These are phyloP conservation scores for Umimayanthus chanpuru DNA, from an alignment of 92 coral and sea anemone species.

Conservation along the genomic window DNA sequence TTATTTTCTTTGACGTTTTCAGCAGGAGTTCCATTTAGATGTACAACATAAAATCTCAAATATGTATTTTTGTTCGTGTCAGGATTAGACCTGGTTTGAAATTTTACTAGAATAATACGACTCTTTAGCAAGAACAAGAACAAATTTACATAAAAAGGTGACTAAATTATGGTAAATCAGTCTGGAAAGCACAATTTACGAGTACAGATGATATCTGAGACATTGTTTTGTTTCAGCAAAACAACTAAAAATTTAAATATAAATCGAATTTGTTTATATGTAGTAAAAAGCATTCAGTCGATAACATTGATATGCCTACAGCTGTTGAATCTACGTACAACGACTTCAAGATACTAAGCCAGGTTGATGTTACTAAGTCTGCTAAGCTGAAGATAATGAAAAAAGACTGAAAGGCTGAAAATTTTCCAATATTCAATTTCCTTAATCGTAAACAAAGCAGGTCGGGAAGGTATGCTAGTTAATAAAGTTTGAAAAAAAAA, in stretches of 20 bases:
- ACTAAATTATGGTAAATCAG: not conserved
- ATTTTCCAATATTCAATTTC: not conserved
- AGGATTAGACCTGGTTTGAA: not conserved
- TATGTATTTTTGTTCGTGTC: not conserved
- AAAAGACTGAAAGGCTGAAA: not conserved
- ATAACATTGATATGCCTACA: not conserved
- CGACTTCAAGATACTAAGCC: no score
- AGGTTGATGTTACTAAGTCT: no score
- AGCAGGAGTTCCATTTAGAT: not conserved
- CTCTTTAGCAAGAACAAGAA: not conserved
- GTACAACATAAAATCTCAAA: not conserved
- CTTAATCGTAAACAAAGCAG: not conserved
- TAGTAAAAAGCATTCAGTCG: not conserved
- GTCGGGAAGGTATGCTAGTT: not conserved
- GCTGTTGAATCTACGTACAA: not conserved
- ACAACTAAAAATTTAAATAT: not conserved
- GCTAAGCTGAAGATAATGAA: not conserved
- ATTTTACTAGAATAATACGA: no score
- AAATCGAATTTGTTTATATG: not conserved
- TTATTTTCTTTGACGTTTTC: not conserved
- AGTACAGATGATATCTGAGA: not conserved
- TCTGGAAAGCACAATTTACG: not conserved
- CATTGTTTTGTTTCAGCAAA: not conserved
- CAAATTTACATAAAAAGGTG: not conserved
- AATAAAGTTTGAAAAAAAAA: no score